Base-by-base conservation (phyloP, 2,113 vertebrate species). In the Gavia stellata region DNA sequence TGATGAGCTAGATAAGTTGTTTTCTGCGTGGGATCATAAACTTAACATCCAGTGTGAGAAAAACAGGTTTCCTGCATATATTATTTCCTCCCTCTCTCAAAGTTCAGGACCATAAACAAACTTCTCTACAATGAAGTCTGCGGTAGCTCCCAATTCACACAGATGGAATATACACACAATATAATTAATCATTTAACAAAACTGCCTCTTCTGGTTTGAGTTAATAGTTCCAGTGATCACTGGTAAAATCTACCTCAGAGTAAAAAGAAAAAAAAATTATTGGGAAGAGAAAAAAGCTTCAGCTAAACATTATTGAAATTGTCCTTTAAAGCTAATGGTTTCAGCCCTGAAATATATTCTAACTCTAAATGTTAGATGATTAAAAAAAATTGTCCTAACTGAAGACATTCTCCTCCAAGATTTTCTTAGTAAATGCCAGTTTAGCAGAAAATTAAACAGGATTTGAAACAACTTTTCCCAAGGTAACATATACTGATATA, bases 1-100 rank as follows among this genome's bases (percentile, higher is more conserved):
- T 81, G 86, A 94, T 78, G 86, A 94, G 82, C 36, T 82, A 95
- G 96, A 52, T 82, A 94, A 94, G 75, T 52, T 78, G 66, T 52
- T 62, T 56, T 85, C 70, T 90, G 78, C 71, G 68, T 73, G 86
- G 86, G 87, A 94, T 90, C 74, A 92, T 59, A 70, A 83, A 86
- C 79, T 70, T 75, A 94, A 80, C 83, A 95, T 82, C 68, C 81
- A 97, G 87, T 70, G 78, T 96, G 95, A 97, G 97, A 80, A 95
- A 97, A 96, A 94, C 94, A 96, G 86, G 82, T 92, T 94, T 89
- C 92, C 92, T 94, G 94, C 90, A 93, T 81, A 82, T 50, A 94
- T 62, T 75, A 86, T 33, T 75, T 89, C 88, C 86, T 90, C 67
- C 73, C 74, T 93, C 63, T 55, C 86, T 96, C 92, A 58, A 94